These are phyloP conservation scores for Anaspis maculata DNA, from an alignment of 2,888 invertebrate genomes.

Conservation along the genomic window DNA sequence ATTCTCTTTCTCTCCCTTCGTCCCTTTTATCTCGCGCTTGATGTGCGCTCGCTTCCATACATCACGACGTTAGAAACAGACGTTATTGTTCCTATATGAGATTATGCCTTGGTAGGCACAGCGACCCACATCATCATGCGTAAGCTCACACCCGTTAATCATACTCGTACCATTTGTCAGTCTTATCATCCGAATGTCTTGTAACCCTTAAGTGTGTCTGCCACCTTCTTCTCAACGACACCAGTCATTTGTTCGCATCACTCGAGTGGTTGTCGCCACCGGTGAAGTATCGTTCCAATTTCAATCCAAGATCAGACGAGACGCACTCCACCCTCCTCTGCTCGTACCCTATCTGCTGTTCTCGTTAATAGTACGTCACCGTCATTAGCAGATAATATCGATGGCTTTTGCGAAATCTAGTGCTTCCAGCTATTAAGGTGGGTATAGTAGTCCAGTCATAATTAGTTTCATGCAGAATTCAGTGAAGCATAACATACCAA, in stretches of 20 bases:
- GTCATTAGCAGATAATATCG: no score
- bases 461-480: no score
- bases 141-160: conserved; percentile 24
- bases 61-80: no score
- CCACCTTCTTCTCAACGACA: conserved; percentile 17
- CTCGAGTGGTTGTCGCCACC: conserved; percentile 5
- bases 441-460: no score
- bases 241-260: conserved; percentile 20
- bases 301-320: no score
- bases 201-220: conserved; percentile 16
- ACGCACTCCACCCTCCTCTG: no score
- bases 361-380: no score
- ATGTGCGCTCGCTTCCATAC: not conserved
- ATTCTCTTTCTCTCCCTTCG: no score
- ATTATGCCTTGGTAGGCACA: conserved; percentile 9
- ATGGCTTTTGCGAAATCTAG: no score
- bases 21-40: not conserved
- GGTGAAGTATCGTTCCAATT: not conserved
- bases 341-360: no score
- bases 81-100: conserved; percentile 10
- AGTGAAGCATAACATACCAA: no score
- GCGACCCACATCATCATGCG: conserved; percentile 16
- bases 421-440: no score
- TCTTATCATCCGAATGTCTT: conserved; percentile 25
- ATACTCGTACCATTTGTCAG: conserved; percentile 30